phyloP scores from a whole-genome alignment of 2,113 vertebrate genomes.

The Verasper variegatus region DNA sequence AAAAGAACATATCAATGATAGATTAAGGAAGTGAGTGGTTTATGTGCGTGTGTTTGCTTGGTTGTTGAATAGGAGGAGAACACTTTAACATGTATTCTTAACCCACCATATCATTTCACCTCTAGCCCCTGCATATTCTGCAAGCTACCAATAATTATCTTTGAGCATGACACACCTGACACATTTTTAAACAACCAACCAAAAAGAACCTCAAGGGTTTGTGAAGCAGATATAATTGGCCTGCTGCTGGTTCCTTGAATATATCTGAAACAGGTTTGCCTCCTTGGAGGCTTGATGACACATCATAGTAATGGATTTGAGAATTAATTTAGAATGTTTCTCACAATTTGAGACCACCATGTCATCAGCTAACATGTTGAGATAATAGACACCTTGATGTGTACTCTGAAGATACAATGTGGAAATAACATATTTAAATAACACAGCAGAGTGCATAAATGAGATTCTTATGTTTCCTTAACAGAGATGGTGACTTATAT shows the following conservation, averaged over 20 bases:
- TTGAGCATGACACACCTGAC: not conserved
- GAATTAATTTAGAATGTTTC: too few relatives aligned
- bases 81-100: not conserved
- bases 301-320: too few relatives aligned
- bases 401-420: too few relatives aligned
- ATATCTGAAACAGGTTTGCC: too few relatives aligned
- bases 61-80: slow-evolving; percentile 6
- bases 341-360: not conserved
- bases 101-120: slow-evolving; percentile 1
- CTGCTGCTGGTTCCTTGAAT: too few relatives aligned
- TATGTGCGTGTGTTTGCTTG: not conserved
- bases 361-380: not conserved
- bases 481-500: slow-evolving; percentile 99
- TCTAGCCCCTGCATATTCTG: not conserved
- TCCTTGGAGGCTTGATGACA: too few relatives aligned
- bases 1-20: too few relatives aligned
- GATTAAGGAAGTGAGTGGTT: not conserved
- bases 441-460: not conserved
- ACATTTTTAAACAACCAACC: not conserved
- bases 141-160: not conserved
- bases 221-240: not conserved
- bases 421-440: too few relatives aligned
- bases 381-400: not conserved
- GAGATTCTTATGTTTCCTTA: not conserved
- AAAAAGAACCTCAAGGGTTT: not conserved